Conservation (phyloP, 2,797 vertebrate species). For the Channa striata region DNA sequence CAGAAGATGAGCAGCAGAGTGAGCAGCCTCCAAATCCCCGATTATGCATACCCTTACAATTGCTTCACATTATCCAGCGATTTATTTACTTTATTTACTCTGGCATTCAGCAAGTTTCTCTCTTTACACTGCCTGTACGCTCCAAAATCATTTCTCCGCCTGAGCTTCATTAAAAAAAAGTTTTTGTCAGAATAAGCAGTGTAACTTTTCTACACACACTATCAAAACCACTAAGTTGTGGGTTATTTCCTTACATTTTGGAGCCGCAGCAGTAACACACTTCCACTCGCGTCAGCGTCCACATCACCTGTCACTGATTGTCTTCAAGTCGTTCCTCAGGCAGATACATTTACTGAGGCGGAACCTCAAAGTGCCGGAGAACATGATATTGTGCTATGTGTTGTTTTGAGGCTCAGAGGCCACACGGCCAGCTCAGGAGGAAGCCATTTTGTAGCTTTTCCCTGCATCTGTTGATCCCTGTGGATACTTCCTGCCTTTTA, state of each 20-base stretch:
- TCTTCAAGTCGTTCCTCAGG: neutral
- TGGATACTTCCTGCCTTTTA: conserved; percentile 69
- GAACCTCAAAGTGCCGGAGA: conserved; percentile 10
- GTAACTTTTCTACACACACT: conserved; percentile 48
- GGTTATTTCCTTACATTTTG: conserved; percentile 21
- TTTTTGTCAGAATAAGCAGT: conserved; percentile 49
- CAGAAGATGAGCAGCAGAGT: conserved; percentile 73
- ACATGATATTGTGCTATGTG: conserved; percentile 17
- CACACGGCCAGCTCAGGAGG: conserved; percentile 59
- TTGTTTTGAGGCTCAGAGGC: conserved; percentile 52
- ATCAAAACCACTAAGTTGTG: conserved; percentile 28
- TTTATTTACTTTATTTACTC: conserved; percentile 75
- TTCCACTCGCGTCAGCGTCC: neutral
- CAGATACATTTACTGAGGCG: neutral
- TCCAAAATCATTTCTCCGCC: conserved; percentile 23
- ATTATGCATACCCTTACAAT: conserved; percentile 77
- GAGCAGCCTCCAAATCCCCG: conserved; percentile 75
- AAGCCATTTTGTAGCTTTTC: conserved; percentile 70
- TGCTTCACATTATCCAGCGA: conserved; percentile 68
- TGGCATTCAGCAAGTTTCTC: conserved; percentile 67
- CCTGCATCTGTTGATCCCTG: conserved; percentile 71
- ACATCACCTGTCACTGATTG: conserved; percentile 22
- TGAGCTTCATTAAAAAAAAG: conserved; percentile 38
- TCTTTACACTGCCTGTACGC: neutral
- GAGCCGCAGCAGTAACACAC: neutral